Base-by-base conservation (phyloP, 2,888 invertebrate species). In the Pecten maximus region DNA sequence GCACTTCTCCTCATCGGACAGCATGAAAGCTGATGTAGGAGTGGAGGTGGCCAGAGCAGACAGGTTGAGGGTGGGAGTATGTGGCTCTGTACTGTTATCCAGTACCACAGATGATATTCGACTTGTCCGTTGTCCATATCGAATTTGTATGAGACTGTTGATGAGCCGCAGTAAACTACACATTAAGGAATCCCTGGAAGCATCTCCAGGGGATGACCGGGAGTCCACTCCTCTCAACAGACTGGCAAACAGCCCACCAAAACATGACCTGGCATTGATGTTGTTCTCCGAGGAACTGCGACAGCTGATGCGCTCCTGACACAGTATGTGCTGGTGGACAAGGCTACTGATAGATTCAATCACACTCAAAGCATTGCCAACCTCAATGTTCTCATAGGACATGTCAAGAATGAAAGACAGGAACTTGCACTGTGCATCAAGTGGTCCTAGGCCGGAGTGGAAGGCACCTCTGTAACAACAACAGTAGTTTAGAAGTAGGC, bases 371-470 rank as follows among this genome's bases (percentile, higher is more conserved):
- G 98, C 98, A 92, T 98, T 98, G 93, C 97, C 97, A 60, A 98
- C 97, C 96, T 98, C 98, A 15, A 98, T 97, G 93, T 98, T 98
- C 39, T 97, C 97, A 95, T 98, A 98, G 94, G 98, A 97, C 12
- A 98, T 97, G 94, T 98, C 97, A 23, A 98, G 97, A 92, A 98
- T 96, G 88, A 98, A 97, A 89, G 98, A 98, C 40, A 98, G 97
- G 91, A 98, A 97, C 95, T 98, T 98, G 95, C 98, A 98, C 96
- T 98, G 98, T 89, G 98, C 98, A 97, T 98, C 98, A 95, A 98
- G 97, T 92, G 98, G 98, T 92, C 97, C 97, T 40, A 96, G 95
- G 44, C 96, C 95, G 89, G 95, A 94, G 40, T 96, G 95, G 91
- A 97, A 96, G 48, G 97, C 96, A 48, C 97, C 97, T 88, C 97